phyloP scores from a whole-genome alignment of 1,140 invertebrate species.

The Habropoda laboriosa region DNA sequence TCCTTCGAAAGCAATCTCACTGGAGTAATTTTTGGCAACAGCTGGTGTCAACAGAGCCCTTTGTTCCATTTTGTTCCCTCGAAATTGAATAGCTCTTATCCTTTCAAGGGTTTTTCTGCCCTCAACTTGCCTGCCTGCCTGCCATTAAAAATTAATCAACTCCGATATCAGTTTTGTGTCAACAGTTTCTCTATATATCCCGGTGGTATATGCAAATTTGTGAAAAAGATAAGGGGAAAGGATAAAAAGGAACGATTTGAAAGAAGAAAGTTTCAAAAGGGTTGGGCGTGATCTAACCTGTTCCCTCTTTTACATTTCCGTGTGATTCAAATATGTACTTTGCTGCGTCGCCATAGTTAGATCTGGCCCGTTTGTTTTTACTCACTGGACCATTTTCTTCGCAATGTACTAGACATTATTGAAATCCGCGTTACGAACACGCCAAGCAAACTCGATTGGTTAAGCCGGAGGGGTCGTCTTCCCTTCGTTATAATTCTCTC shows the following conservation, averaged over 20 bases:
- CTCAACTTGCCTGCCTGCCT: slow-evolving; percentile 16
- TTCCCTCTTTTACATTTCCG: not conserved
- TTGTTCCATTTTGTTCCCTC: slow-evolving; percentile 54
- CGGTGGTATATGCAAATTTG: too few species aligned
- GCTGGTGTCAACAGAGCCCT: slow-evolving; percentile 62
- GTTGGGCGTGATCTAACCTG: too few species aligned
- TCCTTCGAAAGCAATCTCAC: slow-evolving; percentile 32
- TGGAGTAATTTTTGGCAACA: slow-evolving; percentile 56
- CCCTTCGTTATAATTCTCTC: slow-evolving; percentile 53
- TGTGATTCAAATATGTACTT: not conserved
- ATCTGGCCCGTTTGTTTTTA: slow-evolving; percentile 68
- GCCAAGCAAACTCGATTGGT: slow-evolving; percentile 68
- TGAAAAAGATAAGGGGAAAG: not conserved
- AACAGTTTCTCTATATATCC: slow-evolving; percentile 28
- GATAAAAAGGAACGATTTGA: too few species aligned
- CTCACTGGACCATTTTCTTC: slow-evolving; percentile 65
- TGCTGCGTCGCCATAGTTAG: slow-evolving; percentile 61
- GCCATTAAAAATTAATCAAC: slow-evolving; percentile 61
- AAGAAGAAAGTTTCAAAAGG: too few species aligned
- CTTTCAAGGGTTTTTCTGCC: slow-evolving; percentile 32
- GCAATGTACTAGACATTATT: slow-evolving; percentile 67
- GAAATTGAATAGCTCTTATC: slow-evolving; percentile 30
- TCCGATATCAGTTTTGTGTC: slow-evolving; percentile 2
- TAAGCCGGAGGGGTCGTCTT: slow-evolving; percentile 58
- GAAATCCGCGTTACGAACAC: slow-evolving; percentile 62